These are phyloP conservation scores for Erannis defoliaria DNA, from an alignment of 2,888 invertebrate species.

Conservation along the genomic window DNA sequence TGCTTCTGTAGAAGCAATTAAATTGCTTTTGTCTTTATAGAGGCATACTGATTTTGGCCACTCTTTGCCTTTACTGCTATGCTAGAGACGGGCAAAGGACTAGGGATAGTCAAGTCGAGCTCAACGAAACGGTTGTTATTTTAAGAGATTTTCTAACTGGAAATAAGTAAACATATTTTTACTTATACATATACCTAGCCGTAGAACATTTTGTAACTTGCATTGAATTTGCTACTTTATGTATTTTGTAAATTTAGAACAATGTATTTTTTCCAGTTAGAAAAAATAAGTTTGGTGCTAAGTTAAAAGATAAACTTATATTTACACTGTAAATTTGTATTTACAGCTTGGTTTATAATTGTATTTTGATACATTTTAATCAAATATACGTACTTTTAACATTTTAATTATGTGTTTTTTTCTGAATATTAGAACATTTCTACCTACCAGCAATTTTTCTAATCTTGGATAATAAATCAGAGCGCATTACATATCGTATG, in stretches of 20 bases:
- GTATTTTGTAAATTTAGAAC: neutral
- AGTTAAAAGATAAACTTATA: slow-evolving; percentile 57
- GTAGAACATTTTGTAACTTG: neutral
- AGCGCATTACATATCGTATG: slow-evolving; percentile 23
- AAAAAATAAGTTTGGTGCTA: slow-evolving; percentile 65
- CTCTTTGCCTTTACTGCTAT: slow-evolving; percentile 81
- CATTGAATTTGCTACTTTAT: neutral
- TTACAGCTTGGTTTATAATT: slow-evolving; percentile 62
- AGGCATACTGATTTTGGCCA: slow-evolving; percentile 1
- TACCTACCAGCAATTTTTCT: neutral
- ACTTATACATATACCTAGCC: neutral
- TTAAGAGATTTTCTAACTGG: slow-evolving; percentile 39
- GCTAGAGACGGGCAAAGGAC: slow-evolving; percentile 63
- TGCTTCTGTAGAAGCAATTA: neutral
- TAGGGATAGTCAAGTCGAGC: slow-evolving; percentile 65
- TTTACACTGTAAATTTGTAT: slow-evolving; percentile 61
- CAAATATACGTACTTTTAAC: slow-evolving; percentile 76
- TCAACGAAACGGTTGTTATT: slow-evolving; percentile 65
- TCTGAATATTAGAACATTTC: neutral
- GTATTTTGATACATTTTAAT: slow-evolving; percentile 43
- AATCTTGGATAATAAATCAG: slow-evolving; percentile 12
- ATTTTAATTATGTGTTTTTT: slow-evolving; percentile 50
- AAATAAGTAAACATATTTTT: slow-evolving; percentile 7
- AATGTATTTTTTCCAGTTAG: slow-evolving; percentile 43
- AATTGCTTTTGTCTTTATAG: neutral